A percentile compares a stretch with the other conserved stretches of the same genome.
These are phyloP conservation scores for Tapera naevia DNA, from an alignment of 2,797 vertebrate species.

Conservation along the genomic window DNA sequence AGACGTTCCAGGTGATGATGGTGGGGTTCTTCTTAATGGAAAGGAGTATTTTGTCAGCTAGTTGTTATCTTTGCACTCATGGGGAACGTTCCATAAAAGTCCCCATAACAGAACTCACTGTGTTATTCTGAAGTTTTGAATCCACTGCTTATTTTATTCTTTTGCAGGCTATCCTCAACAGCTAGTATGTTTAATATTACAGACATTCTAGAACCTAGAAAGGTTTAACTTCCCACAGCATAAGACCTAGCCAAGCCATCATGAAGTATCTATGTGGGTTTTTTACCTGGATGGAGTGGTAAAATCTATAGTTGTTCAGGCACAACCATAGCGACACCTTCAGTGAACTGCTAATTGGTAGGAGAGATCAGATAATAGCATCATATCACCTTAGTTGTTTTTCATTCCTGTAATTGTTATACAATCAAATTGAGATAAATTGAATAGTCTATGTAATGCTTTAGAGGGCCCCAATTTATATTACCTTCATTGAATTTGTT, in stretches of 20 bases:
- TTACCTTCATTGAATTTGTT: neutral
- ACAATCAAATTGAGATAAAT: neutral
- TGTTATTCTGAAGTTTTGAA: neutral
- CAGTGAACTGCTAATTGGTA: neutral
- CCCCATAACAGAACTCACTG: neutral
- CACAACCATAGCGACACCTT: neutral
- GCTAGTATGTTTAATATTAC: neutral
- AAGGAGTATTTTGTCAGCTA: neutral
- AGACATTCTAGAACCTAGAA: neutral
- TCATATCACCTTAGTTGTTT: neutral
- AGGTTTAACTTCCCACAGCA: neutral
- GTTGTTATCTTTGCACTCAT: neutral
- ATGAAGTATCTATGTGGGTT: neutral
- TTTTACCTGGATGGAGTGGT: neutral
- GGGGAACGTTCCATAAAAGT: neutral
- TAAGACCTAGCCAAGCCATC: neutral
- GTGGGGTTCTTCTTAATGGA: neutral
- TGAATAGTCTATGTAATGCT: neutral
- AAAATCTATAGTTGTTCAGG: neutral
- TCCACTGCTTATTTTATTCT: neutral
- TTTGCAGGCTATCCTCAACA: neutral
- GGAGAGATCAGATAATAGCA: neutral
- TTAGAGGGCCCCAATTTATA: neutral
- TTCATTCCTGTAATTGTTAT: neutral
- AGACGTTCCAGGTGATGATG: neutral